Conservation (phyloP, 2,797 vertebrate genomes). For the Staurois parvus region DNA sequence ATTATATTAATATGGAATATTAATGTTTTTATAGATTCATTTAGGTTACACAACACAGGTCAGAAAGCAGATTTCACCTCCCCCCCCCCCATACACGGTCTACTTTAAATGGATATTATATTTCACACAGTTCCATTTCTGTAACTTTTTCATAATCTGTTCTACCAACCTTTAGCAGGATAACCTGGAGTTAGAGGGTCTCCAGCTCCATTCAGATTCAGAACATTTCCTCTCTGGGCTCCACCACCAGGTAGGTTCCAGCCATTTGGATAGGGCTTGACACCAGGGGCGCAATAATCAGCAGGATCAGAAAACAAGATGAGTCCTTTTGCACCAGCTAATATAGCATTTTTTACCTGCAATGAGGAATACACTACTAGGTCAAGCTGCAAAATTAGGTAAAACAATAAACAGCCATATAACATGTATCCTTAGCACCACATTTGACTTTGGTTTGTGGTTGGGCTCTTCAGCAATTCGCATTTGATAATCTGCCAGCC, state of each 20-base stretch:
- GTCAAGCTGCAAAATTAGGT: too few species aligned
- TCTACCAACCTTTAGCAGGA: conserved; percentile 89
- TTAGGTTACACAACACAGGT: too few species aligned
- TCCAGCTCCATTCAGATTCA: conserved; percentile 92
- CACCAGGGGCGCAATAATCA: conserved; percentile 87
- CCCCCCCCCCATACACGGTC: too few species aligned
- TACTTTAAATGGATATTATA: too few species aligned
- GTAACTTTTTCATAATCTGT: not conserved
- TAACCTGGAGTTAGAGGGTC: conserved; percentile 96
- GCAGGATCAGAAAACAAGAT: conserved; percentile 94
- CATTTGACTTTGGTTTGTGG: too few species aligned
- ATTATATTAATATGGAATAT: too few species aligned
- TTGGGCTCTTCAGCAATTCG: too few species aligned
- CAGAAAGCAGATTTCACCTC: too few species aligned
- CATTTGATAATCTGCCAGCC: too few species aligned
- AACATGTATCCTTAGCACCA: too few species aligned
- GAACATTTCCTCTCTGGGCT: conserved; percentile 92
- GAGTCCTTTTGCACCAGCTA: conserved; percentile 87
- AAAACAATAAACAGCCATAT: too few species aligned
- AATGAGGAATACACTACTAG: conserved; percentile 32
- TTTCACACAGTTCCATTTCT: not conserved
- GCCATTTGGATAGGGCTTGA: conserved; percentile 86
- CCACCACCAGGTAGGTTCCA: conserved; percentile 92
- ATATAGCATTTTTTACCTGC: conserved; percentile 92
- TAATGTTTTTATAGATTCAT: too few species aligned